These are phyloP conservation scores for Cariama cristata DNA, from an alignment of 2,113 vertebrate species.

Conservation along the genomic window DNA sequence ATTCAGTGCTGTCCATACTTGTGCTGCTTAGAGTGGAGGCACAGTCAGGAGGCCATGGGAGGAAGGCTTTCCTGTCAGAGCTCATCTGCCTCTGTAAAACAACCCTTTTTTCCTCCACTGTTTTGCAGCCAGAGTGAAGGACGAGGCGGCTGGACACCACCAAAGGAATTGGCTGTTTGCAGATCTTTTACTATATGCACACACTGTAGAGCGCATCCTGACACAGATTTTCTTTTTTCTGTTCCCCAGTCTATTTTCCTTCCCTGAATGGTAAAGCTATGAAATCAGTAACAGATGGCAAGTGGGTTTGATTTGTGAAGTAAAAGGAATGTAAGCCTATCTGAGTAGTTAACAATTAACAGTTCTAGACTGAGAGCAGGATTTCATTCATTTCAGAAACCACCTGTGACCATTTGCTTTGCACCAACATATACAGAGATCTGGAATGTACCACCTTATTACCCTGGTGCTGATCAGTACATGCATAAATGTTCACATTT, in stretches of 20 bases:
- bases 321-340: conserved; percentile 36
- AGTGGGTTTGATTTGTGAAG: conserved; percentile 50
- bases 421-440: not conserved
- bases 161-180: not conserved
- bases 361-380: not conserved
- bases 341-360: conserved; percentile 51
- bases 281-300: conserved; percentile 49
- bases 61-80: not conserved
- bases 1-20: accelerated
- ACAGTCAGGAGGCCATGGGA: accelerated
- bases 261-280: not conserved
- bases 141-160: not conserved
- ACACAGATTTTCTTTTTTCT: not conserved
- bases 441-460: not conserved
- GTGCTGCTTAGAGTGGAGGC: not conserved
- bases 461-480: conserved; percentile 2
- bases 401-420: not conserved
- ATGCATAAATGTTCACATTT: not conserved
- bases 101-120: not conserved
- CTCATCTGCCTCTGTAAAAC: not conserved
- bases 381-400: conserved; percentile 4
- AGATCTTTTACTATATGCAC: not conserved
- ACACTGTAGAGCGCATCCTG: not conserved
- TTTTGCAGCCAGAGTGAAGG: not conserved
- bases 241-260: not conserved